Evolutionary conservation across 1,140 invertebrate species (phyloP).

Genomic region (Neocloeon triangulifer): DNA sequence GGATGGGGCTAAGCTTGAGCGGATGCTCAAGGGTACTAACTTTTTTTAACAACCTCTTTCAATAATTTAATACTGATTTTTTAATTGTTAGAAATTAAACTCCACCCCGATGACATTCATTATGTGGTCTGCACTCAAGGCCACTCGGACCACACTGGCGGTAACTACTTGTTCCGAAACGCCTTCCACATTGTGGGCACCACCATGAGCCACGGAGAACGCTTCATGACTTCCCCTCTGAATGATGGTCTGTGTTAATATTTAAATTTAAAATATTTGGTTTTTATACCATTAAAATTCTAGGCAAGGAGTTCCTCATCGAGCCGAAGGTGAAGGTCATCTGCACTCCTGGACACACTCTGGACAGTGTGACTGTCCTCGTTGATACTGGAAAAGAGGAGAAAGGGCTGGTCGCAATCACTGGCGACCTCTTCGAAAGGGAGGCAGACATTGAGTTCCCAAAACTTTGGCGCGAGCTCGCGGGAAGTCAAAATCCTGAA

Average conservation of each 20-base stretch:
- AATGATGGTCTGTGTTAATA: too few species aligned
- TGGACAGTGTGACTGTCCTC: conserved; percentile 60
- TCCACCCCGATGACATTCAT: conserved; percentile 40
- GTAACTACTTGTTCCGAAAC: conserved; percentile 78
- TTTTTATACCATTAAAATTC: too few species aligned
- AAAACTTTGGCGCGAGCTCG: conserved; percentile 46
- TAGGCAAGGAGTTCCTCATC: too few species aligned
- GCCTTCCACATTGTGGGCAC: conserved; percentile 75
- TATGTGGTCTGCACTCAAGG: conserved; percentile 74
- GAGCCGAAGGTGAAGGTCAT: conserved; percentile 43
- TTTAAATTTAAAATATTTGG: too few species aligned
- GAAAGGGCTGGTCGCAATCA: conserved; percentile 38
- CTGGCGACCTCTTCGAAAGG: conserved; percentile 72
- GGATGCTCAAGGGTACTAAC: background rate
- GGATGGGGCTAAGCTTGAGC: conserved; percentile 32
- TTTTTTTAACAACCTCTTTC: background rate
- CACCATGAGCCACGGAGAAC: background rate
- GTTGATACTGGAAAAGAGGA: conserved; percentile 39
- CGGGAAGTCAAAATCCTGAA: conserved; percentile 45
- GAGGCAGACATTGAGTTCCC: conserved; percentile 53
- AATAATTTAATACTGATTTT: conserved; percentile 5
- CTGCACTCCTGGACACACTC: conserved; percentile 79
- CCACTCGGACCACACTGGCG: conserved; percentile 83
- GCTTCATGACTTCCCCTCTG: too few species aligned
- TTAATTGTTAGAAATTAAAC: conserved; percentile 27